These are phyloP conservation scores for Pseudachorutes palmiensis DNA, from an alignment of 1,140 invertebrate genomes.

Conservation along the genomic window DNA sequence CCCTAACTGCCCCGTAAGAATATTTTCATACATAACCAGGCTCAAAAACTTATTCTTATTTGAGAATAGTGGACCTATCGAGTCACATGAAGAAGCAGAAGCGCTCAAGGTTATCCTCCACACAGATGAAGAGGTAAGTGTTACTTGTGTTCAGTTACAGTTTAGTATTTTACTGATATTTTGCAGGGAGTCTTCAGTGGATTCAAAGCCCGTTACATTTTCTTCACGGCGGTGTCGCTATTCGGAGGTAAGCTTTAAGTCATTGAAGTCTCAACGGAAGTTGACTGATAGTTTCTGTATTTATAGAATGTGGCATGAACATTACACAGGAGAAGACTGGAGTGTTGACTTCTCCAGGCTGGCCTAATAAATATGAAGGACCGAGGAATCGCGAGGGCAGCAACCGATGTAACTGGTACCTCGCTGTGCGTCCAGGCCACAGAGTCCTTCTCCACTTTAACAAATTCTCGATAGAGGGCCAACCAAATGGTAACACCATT, in stretches of 20 bases:
- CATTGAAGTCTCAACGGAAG: too few relatives aligned
- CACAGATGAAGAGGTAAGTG: slow-evolving; percentile 57
- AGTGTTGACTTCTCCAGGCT: slow-evolving; percentile 76
- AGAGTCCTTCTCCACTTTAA: slow-evolving; percentile 79
- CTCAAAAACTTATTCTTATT: too few relatives aligned
- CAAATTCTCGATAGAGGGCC: slow-evolving; percentile 78
- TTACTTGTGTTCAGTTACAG: neutral
- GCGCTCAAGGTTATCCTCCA: slow-evolving; percentile 74
- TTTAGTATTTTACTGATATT: neutral
- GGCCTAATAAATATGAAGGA: slow-evolving; percentile 73
- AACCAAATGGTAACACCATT: slow-evolving; percentile 66
- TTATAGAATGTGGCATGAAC: slow-evolving; percentile 76
- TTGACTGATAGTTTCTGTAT: too few relatives aligned
- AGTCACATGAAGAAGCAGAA: slow-evolving; percentile 73
- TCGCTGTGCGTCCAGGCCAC: slow-evolving; percentile 69
- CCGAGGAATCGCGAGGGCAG: slow-evolving; percentile 63
- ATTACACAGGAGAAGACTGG: slow-evolving; percentile 75
- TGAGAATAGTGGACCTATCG: slow-evolving; percentile 80
- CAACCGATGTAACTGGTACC: slow-evolving; percentile 85
- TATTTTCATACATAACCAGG: too few relatives aligned
- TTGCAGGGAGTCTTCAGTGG: slow-evolving; percentile 66
- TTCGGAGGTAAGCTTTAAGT: slow-evolving; percentile 56
- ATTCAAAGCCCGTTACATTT: slow-evolving; percentile 81
- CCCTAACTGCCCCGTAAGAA: slow-evolving; percentile 38
- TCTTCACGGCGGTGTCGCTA: slow-evolving; percentile 74